Evolutionary conservation across 2,113 vertebrate genomes (phyloP).

Genomic region (Rhadina sibilatrix): DNA sequence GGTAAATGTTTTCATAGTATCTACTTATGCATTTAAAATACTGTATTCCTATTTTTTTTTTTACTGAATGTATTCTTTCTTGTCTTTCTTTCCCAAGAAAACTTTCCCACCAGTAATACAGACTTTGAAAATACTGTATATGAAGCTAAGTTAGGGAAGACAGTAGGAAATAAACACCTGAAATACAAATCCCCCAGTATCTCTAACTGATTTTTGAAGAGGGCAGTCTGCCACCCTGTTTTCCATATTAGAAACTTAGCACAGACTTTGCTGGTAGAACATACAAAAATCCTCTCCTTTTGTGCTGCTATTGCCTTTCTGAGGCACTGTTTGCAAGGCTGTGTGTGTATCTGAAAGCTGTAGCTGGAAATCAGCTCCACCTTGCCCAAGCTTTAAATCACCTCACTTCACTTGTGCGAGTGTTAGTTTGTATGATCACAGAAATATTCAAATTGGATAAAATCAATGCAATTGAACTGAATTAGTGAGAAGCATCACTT

Average conservation of each 20-base stretch:
- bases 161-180: neutral
- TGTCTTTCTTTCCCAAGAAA: neutral
- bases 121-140: neutral
- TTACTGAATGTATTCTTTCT: neutral
- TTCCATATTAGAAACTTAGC: neutral
- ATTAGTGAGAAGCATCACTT: neutral
- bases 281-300: neutral
- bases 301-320: neutral
- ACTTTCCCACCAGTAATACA: neutral
- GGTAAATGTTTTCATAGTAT: neutral
- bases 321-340: neutral
- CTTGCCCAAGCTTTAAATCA: neutral
- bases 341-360: neutral
- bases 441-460: neutral
- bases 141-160: neutral
- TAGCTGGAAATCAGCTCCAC: neutral
- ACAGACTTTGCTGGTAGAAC: neutral
- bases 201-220: neutral
- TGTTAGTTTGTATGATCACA: neutral
- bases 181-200: neutral
- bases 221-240: neutral
- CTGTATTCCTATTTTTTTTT: neutral
- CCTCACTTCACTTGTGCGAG: neutral
- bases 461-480: neutral
- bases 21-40: neutral